phyloP scores from a whole-genome alignment of 2,797 vertebrate genomes.

The Sarcoramphus papa region DNA sequence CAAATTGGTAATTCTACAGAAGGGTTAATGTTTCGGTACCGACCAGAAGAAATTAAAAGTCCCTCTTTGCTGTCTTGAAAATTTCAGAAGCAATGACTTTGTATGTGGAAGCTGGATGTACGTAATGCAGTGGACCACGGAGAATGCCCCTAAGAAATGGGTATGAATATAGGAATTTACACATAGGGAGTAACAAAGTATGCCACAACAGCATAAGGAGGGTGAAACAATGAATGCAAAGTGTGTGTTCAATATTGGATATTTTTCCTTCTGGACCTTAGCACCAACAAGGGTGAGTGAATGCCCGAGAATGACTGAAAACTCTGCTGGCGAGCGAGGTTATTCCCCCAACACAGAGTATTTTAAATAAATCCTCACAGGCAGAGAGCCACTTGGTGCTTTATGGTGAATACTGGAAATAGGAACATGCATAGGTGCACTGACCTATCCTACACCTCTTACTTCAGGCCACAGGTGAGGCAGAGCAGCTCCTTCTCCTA shows the following conservation, averaged over 20 bases:
- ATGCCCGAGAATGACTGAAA: background rate
- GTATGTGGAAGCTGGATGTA: background rate
- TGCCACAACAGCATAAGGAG: background rate
- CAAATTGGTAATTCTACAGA: background rate
- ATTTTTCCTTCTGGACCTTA: background rate
- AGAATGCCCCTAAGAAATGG: background rate
- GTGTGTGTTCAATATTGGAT: background rate
- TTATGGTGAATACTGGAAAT: background rate
- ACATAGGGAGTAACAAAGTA: background rate
- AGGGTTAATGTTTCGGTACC: background rate
- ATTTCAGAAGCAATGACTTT: background rate
- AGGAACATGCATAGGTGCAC: background rate
- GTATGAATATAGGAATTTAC: background rate
- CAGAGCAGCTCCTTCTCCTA: background rate
- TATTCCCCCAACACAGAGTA: background rate
- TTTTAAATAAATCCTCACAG: background rate
- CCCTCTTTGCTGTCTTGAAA: background rate
- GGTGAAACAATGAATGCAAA: background rate
- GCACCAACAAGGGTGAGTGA: background rate
- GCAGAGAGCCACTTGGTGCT: background rate
- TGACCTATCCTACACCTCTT: background rate
- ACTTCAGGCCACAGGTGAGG: background rate
- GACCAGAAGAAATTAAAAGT: background rate
- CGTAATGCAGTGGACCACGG: fast-evolving
- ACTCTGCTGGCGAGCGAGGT: background rate